A percentile compares a stretch with the other conserved stretches of the same genome.
phyloP scores from a whole-genome alignment of 2,888 invertebrate species.

The Ischnura elegans region DNA sequence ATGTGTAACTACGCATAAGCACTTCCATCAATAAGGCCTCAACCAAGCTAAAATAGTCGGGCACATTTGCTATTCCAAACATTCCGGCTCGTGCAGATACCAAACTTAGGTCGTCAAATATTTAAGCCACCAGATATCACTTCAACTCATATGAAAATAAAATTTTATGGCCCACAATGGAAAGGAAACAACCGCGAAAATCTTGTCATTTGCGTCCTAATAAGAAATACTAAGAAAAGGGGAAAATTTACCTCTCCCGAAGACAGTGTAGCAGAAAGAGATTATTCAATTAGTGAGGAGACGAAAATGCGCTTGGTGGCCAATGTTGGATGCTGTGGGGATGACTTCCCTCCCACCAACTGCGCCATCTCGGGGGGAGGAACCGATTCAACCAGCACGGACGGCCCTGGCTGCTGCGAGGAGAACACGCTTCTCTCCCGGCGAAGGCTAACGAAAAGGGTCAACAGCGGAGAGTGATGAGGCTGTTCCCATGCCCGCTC shows the following conservation, averaged over 20 bases:
- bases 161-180: no score
- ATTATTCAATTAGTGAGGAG: neutral
- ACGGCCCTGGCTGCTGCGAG: neutral
- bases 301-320: neutral
- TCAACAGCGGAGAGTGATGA: constrained; percentile 41
- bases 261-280: neutral
- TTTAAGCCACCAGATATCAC: no score
- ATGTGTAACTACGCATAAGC: no score
- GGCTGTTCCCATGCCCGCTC: neutral
- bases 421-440: neutral
- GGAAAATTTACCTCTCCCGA: neutral
- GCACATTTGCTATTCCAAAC: no score
- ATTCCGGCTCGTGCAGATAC: no score
- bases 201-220: no score
- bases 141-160: no score
- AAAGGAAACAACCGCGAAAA: no score
- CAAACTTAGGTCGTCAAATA: no score
- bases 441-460: constrained; percentile 35
- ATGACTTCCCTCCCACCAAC: neutral
- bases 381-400: neutral
- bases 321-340: neutral
- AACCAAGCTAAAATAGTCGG: no score
- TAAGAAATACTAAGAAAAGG: neutral
- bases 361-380: neutral
- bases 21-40: no score